phyloP scores from a whole-genome alignment of 2,797 vertebrate genomes.

The Masticophis lateralis region DNA sequence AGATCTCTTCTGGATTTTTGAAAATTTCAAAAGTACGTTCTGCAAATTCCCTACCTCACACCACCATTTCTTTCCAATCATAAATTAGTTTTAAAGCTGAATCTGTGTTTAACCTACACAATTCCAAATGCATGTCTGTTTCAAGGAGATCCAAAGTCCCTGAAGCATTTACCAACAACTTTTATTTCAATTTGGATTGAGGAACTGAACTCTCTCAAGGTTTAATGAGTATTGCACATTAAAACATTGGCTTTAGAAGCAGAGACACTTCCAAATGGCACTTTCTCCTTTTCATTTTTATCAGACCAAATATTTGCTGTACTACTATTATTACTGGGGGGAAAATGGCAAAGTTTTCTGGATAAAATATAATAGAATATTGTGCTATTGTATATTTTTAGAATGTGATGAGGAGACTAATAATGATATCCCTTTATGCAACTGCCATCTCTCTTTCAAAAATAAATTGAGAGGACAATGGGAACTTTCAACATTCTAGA shows the following conservation, averaged over 20 bases:
- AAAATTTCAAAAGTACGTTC: background rate
- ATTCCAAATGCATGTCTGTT: background rate
- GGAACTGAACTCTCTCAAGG: background rate
- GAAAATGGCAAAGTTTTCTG: background rate
- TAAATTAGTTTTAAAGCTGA: background rate
- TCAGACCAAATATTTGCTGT: background rate
- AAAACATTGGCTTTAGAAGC: background rate
- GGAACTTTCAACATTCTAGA: background rate
- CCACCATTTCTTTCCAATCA: background rate
- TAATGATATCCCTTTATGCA: conserved; percentile 26
- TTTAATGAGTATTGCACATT: background rate
- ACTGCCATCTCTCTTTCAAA: conserved; percentile 6
- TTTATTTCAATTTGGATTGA: background rate
- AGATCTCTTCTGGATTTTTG: background rate
- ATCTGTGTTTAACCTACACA: background rate
- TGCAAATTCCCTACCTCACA: background rate
- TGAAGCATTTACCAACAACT: background rate
- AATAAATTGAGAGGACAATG: background rate
- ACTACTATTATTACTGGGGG: background rate
- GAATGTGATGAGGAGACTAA: conserved; percentile 25
- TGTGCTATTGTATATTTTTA: conserved; percentile 26
- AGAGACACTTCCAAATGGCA: background rate
- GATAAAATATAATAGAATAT: background rate
- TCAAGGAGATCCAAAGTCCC: background rate
- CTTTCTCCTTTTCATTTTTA: background rate